phyloP scores from a whole-genome alignment of 2,113 vertebrate genomes.

The Trichomycterus rosablanca region DNA sequence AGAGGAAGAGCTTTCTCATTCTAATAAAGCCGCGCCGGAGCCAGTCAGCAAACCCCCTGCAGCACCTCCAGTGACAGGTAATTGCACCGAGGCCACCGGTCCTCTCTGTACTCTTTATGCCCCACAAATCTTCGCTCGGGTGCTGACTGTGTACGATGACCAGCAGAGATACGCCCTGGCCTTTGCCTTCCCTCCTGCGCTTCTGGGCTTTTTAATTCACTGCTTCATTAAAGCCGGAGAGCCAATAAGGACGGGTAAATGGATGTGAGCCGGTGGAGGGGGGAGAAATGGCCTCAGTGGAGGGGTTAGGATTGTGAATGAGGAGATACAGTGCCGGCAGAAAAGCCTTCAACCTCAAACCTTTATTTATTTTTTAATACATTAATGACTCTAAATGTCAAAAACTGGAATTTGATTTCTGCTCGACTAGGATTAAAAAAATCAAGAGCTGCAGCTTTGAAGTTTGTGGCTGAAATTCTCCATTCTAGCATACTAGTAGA shows the following conservation, averaged over 20 bases:
- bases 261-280: constrained; percentile 9
- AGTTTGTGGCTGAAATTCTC: no score
- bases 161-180: constrained; percentile 13
- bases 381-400: no score
- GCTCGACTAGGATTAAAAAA: no score
- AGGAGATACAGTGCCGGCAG: no score
- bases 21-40: constrained; percentile 21
- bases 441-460: no score
- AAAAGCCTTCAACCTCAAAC: no score
- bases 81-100: constrained; percentile 23
- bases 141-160: constrained; percentile 26
- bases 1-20: constrained; percentile 36
- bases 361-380: no score
- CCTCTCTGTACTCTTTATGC: constrained; percentile 16
- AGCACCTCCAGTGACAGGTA: constrained; percentile 38
- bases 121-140: background rate
- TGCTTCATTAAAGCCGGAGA: constrained; percentile 16
- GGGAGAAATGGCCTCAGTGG: no score
- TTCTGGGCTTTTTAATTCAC: constrained; percentile 6
- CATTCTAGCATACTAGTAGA: no score
- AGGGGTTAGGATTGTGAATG: no score
- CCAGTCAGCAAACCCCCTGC: constrained; percentile 37
- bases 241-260: background rate
- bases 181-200: background rate
- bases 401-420: no score